Evolutionary conservation across 2,113 vertebrate genomes (phyloP).

Genomic region (Chaenocephalus aceratus): DNA sequence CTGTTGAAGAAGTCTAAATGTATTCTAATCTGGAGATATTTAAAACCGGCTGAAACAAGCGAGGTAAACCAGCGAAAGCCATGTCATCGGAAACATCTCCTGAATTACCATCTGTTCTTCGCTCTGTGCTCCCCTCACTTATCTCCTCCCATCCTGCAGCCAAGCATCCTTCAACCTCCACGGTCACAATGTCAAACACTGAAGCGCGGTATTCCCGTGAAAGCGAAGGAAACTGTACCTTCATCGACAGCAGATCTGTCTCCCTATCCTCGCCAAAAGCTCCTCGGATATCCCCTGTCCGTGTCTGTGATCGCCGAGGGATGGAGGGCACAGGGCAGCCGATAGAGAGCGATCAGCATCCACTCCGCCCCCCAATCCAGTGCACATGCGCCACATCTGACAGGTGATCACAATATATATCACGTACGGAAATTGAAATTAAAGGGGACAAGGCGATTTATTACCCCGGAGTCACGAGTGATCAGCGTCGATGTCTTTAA

Average conservation of each 20-base stretch:
- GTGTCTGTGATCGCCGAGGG: slow-evolving; percentile 63
- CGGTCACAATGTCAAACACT: slow-evolving; percentile 82
- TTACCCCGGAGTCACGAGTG: slow-evolving; percentile 54
- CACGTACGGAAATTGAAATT: slow-evolving; percentile 82
- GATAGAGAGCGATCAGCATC: slow-evolving; percentile 73
- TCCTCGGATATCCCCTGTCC: slow-evolving; percentile 40
- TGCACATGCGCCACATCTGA: slow-evolving; percentile 86
- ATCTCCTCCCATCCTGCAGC: slow-evolving; percentile 69
- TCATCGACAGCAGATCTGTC: slow-evolving; percentile 32
- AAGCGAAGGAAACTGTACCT: slow-evolving; percentile 59
- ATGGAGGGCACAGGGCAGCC: slow-evolving; percentile 80
- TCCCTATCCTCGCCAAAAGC: slow-evolving; percentile 73
- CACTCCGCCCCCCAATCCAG: slow-evolving; percentile 70
- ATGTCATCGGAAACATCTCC: slow-evolving; percentile 46
- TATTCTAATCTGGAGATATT: not conserved
- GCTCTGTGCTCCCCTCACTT: slow-evolving; percentile 39
- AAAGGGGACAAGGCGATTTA: slow-evolving; percentile 79
- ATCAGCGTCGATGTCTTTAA: slow-evolving; percentile 9
- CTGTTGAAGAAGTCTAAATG: not conserved
- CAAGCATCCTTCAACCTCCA: slow-evolving; percentile 79
- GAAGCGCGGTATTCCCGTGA: slow-evolving; percentile 6
- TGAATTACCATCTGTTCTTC: slow-evolving; percentile 57
- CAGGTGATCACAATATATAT: slow-evolving; percentile 85
- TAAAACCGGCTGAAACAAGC: slow-evolving; percentile 7
- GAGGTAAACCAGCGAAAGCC: slow-evolving; percentile 35